Evolutionary conservation across 2,888 invertebrate genomes (phyloP), one percentile per base, ranked within the genome.

Genomic region (Polydesmus complanatus): DNA sequence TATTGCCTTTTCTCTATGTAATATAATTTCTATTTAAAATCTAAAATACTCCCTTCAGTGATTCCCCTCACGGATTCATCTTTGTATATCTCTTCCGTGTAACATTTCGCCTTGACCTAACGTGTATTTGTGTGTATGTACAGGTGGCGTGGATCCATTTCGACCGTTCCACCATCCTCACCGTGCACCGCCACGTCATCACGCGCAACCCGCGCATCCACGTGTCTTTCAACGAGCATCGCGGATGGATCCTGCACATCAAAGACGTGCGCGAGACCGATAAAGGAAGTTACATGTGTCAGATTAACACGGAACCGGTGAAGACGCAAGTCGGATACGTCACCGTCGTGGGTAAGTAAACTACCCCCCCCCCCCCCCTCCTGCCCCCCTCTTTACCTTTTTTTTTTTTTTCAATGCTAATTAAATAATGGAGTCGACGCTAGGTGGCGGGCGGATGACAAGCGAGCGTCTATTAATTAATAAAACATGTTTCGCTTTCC

Each of bases 101-200:
- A 37, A 37, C 5, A 5, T 37, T 8, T 37, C 37, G 14, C 37
- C 5, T 37, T 8, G 14, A 5, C 5, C 5, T 37, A 37, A 8
- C 5, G 14, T 37, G 37, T 37, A 37, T 8, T 37, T 8, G 14
- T 37, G 14, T 37, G 23, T 64, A 53, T 60, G 63, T 61, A 19
- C 62, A 93, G 93, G 91, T 93, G 66, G 93, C 92, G 69, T 93
- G 92, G 93, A 92, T 93, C 86, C 88, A 92, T 75, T 91, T 88
- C 74, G 92, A 92, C 74, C 90, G 90, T 75, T 90, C 90, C 58
- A 91, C 92, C 56, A 92, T 93, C 71, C 76, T 93, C 71, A 91
- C 92, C 54, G 91, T 92, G 58, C 90, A 92, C 78, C 90, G 88
- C 77, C 91, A 92, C 78, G 92, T 93, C 73, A 92, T 93, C 75